Evolutionary conservation across 2,888 invertebrate species (phyloP).

Genomic region (Eutolmus rufibarbis): DNA sequence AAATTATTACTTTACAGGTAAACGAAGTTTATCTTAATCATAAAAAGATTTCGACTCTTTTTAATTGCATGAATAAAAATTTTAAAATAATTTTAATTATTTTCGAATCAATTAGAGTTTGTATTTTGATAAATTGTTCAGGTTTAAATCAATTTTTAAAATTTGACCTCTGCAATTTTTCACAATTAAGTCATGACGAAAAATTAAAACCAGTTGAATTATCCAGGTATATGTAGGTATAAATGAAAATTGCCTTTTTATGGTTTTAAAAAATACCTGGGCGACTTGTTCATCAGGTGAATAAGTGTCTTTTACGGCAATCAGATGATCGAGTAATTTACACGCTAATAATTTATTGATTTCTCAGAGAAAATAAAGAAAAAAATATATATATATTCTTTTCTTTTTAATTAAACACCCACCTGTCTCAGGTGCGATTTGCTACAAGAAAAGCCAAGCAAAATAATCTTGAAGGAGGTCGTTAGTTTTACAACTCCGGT

Average conservation of each 20-base stretch:
- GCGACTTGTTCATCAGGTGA: neutral
- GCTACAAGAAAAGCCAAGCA: neutral
- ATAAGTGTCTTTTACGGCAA: neutral
- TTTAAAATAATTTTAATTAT: no score
- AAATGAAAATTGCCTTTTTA: neutral
- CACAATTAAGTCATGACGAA: neutral
- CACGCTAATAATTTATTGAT: neutral
- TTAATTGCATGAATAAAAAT: no score
- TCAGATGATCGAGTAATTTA: neutral
- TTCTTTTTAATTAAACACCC: neutral
- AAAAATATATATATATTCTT: neutral
- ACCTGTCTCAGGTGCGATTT: neutral
- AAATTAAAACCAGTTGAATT: neutral
- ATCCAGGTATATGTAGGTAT: neutral
- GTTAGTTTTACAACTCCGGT: neutral
- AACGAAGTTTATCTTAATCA: no score
- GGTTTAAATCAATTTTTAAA: no score
- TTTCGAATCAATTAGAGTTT: no score
- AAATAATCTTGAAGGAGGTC: neutral
- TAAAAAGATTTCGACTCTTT: no score
- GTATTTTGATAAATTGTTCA: no score
- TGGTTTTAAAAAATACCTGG: neutral
- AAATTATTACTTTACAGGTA: no score
- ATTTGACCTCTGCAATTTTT: neutral
- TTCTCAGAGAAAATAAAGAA: neutral